These are phyloP conservation scores for Dromas ardeola DNA, from an alignment of 2,113 vertebrate species.

Conservation along the genomic window DNA sequence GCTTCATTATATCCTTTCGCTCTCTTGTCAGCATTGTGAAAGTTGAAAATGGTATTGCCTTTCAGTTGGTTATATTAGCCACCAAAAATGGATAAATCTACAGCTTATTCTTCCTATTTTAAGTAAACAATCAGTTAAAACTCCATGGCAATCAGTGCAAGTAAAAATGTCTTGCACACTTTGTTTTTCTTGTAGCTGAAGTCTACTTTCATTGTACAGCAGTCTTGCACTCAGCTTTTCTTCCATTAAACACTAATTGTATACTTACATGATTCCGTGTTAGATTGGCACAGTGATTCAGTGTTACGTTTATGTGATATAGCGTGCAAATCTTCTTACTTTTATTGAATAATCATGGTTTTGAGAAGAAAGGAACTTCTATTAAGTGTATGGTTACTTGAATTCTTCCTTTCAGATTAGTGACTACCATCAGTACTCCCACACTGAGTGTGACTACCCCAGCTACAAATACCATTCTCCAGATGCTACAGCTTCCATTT, in stretches of 20 bases:
- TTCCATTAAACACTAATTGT: background rate
- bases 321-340: slow-evolving; percentile 9
- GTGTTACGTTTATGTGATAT: background rate
- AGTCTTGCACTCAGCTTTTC: background rate
- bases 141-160: background rate
- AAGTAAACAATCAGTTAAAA: background rate
- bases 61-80: background rate
- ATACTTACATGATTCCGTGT: background rate
- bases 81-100: background rate
- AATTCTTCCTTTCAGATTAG: slow-evolving; percentile 44
- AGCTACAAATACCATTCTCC: slow-evolving; percentile 48
- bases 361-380: slow-evolving; percentile 24
- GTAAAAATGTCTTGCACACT: background rate
- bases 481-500: slow-evolving; percentile 39
- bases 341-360: slow-evolving; percentile 19
- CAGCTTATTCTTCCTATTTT: background rate
- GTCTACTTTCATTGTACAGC: background rate
- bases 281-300: background rate
- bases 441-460: slow-evolving; percentile 42
- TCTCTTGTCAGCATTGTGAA: background rate
- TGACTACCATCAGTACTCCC: slow-evolving; percentile 21
- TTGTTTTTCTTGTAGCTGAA: background rate
- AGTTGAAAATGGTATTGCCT: background rate
- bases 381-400: slow-evolving; percentile 17
- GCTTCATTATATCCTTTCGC: background rate